Conservation (phyloP, 92 coral and sea anemone species). For the Parazoanthus swiftii region DNA sequence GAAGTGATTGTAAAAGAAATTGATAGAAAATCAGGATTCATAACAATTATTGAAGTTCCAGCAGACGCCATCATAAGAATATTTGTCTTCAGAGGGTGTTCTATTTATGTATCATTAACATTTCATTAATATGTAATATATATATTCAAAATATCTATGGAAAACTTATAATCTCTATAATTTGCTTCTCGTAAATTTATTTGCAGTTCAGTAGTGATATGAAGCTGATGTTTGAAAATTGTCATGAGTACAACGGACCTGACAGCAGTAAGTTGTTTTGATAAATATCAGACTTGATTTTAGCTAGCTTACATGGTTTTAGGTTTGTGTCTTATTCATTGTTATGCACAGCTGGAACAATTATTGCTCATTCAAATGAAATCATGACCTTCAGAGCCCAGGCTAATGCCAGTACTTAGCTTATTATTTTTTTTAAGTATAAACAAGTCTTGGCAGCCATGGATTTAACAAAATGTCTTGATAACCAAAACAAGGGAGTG, state of each 20-base stretch:
- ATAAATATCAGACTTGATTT: neutral
- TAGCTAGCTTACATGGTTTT: neutral
- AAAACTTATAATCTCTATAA: neutral
- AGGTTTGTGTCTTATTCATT: neutral
- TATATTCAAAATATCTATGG: no score
- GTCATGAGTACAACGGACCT: slow-evolving; percentile 92
- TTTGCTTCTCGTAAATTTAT: neutral
- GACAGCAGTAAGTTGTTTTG: slow-evolving; percentile 86
- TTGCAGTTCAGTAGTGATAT: slow-evolving; percentile 76
- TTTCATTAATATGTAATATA: no score
- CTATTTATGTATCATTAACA: no score
- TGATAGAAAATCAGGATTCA: neutral
- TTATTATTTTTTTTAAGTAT: no score
- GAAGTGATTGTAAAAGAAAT: neutral
- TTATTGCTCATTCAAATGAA: neutral
- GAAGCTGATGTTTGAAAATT: slow-evolving; percentile 97
- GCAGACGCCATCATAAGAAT: neutral
- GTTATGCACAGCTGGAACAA: neutral
- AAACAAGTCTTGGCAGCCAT: no score
- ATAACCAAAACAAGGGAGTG: no score
- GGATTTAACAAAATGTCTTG: no score
- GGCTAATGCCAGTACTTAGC: no score
- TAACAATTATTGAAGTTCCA: neutral
- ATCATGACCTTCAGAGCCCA: neutral
- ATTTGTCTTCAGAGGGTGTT: no score